phyloP scores from a whole-genome alignment of 2,888 invertebrate genomes.

The Lasioglossum malachurum region DNA sequence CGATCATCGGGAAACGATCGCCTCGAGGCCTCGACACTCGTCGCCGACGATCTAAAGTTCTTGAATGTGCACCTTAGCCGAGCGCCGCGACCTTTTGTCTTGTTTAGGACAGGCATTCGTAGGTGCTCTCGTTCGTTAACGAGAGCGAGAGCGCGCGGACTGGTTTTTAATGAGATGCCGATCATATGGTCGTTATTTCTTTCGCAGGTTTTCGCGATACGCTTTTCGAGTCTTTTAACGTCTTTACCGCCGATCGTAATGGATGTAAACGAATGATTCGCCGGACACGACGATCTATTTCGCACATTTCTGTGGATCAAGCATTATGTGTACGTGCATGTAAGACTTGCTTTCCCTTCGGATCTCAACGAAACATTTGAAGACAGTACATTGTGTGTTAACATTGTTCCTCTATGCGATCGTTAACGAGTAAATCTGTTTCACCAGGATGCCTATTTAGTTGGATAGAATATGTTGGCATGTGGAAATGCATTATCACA shows the following conservation, averaged over 20 bases:
- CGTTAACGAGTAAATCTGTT: background rate
- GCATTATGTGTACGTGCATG: constrained; percentile 59
- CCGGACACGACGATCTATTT: constrained; percentile 45
- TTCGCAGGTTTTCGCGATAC: constrained; percentile 49
- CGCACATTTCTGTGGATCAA: constrained; percentile 50
- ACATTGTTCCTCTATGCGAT: constrained; percentile 9
- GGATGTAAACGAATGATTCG: constrained; percentile 56
- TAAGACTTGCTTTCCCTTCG: constrained; percentile 42
- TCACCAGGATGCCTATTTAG: background rate
- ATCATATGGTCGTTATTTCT: constrained; percentile 78
- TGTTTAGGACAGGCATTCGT: constrained; percentile 45
- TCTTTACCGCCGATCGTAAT: constrained; percentile 38
- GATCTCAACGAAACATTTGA: constrained; percentile 32
- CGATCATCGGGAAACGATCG: constrained; percentile 3
- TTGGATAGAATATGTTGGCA: background rate
- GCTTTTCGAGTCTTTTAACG: constrained; percentile 51
- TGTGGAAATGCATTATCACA: constrained; percentile 11
- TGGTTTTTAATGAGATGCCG: constrained; percentile 77
- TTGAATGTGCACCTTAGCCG: constrained; percentile 17
- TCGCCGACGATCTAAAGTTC: constrained; percentile 17
- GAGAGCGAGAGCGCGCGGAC: constrained; percentile 65
- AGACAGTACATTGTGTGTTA: constrained; percentile 26
- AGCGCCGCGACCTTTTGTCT: constrained; percentile 42
- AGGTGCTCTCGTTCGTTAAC: constrained; percentile 59
- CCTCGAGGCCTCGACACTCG: constrained; percentile 21